Evolutionary conservation across 1,140 invertebrate species (phyloP).

Genomic region (Trichogramma pretiosum): DNA sequence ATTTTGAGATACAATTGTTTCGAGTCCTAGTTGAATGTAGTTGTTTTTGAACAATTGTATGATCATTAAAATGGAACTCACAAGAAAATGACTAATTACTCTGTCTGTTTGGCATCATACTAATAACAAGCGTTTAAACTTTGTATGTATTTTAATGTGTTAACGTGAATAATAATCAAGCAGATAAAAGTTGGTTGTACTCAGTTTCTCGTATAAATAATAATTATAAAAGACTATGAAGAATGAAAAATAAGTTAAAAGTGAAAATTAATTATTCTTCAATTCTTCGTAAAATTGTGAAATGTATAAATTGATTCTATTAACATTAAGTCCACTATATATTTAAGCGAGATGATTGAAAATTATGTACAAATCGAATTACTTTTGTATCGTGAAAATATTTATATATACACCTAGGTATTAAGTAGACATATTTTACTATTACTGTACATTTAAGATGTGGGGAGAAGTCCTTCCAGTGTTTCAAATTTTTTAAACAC

Average conservation of each 20-base stretch:
- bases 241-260: background rate
- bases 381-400: constrained; percentile 31
- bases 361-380: constrained; percentile 35
- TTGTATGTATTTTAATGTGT: constrained; percentile 2
- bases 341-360: too few species aligned
- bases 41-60: background rate
- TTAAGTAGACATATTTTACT: too few species aligned
- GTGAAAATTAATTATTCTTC: constrained; percentile 5
- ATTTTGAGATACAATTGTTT: too few species aligned
- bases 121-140: too few species aligned
- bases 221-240: constrained; percentile 1
- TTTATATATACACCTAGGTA: constrained; percentile 5
- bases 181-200: constrained; percentile 9
- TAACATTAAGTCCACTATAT: too few species aligned
- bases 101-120: too few species aligned
- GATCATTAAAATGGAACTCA: background rate
- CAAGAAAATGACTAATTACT: background rate
- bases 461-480: constrained; percentile 8
- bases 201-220: constrained; percentile 14
- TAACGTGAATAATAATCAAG: constrained; percentile 3
- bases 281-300: constrained; percentile 2
- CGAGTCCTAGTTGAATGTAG: too few species aligned
- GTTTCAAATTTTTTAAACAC: background rate
- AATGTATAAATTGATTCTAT: too few species aligned
- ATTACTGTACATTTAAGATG: too few species aligned